A percentile compares a stretch with the other conserved stretches of the same genome.
These are phyloP conservation scores for Morus bassanus DNA, from an alignment of 2,797 vertebrate species.

Conservation along the genomic window DNA sequence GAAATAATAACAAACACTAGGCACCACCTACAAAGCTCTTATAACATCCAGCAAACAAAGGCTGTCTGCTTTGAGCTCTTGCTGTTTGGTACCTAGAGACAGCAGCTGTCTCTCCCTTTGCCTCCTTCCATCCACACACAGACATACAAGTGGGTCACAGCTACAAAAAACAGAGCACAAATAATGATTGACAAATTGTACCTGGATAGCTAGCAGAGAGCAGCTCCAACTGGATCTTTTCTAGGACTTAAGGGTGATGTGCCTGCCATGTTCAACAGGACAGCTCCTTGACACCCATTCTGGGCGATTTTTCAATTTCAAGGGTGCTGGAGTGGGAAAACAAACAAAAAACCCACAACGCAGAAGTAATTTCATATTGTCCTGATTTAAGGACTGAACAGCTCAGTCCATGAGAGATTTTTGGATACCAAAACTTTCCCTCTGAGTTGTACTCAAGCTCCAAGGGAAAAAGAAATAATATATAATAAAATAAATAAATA, in stretches of 20 bases:
- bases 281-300: neutral
- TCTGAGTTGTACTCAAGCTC: too few species aligned
- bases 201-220: neutral
- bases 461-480: too few species aligned
- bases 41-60: conserved; percentile 14
- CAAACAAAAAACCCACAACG: neutral
- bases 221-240: neutral
- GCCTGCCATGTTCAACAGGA: neutral
- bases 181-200: neutral
- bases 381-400: neutral
- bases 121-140: neutral
- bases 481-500: too few species aligned
- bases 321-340: neutral
- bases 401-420: neutral
- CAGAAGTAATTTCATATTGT: neutral
- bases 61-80: conserved; percentile 51
- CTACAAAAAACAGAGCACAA: neutral
- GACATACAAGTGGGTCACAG: neutral
- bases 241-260: neutral
- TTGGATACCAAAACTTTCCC: too few species aligned
- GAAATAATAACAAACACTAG: neutral
- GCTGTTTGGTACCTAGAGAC: conserved; percentile 32
- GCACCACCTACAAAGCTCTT: neutral
- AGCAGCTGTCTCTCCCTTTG: conserved; percentile 10
- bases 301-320: neutral